A percentile compares a stretch with the other conserved stretches of the same genome.
phyloP scores from a whole-genome alignment of 2,888 invertebrate genomes.

The Orthosia incerta region DNA sequence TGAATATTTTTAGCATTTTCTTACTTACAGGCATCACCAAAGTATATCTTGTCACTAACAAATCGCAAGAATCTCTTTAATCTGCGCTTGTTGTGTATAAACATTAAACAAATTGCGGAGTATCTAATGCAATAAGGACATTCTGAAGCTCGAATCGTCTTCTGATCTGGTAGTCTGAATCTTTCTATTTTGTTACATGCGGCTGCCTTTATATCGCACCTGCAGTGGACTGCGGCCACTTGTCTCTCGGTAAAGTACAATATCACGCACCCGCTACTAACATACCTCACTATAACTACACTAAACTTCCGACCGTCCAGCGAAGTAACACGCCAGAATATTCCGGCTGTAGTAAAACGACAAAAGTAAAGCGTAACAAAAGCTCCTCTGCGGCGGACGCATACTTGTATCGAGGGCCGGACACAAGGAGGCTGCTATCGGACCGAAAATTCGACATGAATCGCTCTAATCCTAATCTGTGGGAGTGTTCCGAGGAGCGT shows the following conservation, averaged over 20 bases:
- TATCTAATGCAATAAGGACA: slow-evolving; percentile 37
- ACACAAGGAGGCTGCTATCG: slow-evolving; percentile 82
- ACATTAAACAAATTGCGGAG: slow-evolving; percentile 47
- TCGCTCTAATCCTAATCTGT: slow-evolving; percentile 88
- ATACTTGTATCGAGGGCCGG: slow-evolving; percentile 81
- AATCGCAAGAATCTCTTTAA: slow-evolving; percentile 62
- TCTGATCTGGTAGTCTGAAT: slow-evolving; percentile 79
- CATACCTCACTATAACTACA: slow-evolving; percentile 86
- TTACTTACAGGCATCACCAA: slow-evolving; percentile 63
- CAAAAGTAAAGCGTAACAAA: slow-evolving; percentile 88
- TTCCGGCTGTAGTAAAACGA: slow-evolving; percentile 77
- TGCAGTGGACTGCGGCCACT: slow-evolving; percentile 92
- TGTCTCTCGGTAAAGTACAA: slow-evolving; percentile 93
- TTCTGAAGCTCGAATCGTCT: slow-evolving; percentile 38
- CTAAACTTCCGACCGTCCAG: slow-evolving; percentile 82
- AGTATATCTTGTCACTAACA: slow-evolving; percentile 72
- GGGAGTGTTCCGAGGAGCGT: slow-evolving; percentile 83
- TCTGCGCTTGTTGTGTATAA: slow-evolving; percentile 61
- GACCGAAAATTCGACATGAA: slow-evolving; percentile 86
- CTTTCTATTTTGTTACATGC: slow-evolving; percentile 91
- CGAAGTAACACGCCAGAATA: slow-evolving; percentile 84
- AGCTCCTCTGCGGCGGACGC: slow-evolving; percentile 88
- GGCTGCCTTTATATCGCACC: slow-evolving; percentile 91
- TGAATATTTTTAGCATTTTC: slow-evolving; percentile 63
- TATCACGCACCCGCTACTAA: slow-evolving; percentile 92